These are phyloP conservation scores for Drosophila setifemur DNA, from an alignment of 1,140 invertebrate genomes.

Conservation along the genomic window DNA sequence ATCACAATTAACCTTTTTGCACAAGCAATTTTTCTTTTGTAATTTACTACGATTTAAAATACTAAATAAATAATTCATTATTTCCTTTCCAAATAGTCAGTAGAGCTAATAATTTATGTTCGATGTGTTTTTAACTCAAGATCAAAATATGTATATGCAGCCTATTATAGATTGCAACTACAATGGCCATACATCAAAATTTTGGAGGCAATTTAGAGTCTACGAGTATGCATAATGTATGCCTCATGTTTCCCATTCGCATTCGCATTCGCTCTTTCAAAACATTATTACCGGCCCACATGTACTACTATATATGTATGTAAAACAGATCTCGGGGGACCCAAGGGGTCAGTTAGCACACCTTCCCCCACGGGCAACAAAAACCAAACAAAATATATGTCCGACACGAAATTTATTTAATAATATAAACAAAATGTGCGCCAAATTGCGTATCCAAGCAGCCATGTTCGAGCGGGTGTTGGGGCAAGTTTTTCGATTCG, in stretches of 20 bases:
- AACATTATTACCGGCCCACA: slow-evolving; percentile 33
- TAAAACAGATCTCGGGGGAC: slow-evolving; percentile 16
- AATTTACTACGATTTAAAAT: too few species aligned
- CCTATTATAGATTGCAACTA: slow-evolving; percentile 1
- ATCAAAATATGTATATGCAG: slow-evolving; percentile 21
- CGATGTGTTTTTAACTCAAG: slow-evolving; percentile 8
- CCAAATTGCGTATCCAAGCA: slow-evolving; percentile 77
- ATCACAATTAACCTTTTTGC: too few species aligned
- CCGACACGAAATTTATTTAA: slow-evolving; percentile 76
- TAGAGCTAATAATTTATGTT: too few species aligned
- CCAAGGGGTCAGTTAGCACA: slow-evolving; percentile 30
- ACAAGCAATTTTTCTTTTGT: too few species aligned
- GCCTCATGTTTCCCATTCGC: slow-evolving; percentile 26
- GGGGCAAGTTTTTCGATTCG: too few species aligned
- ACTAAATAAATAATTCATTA: too few species aligned
- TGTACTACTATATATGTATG: neutral
- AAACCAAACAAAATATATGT: slow-evolving; percentile 22
- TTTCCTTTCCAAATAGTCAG: too few species aligned
- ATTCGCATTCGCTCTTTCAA: slow-evolving; percentile 31
- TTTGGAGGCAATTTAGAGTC: slow-evolving; percentile 10
- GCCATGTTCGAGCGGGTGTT: slow-evolving; percentile 19
- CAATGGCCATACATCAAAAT: slow-evolving; percentile 20
- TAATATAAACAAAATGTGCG: slow-evolving; percentile 78
- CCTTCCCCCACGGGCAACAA: slow-evolving; percentile 23
- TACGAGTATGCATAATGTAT: slow-evolving; percentile 23